Base-by-base conservation (phyloP, 2,113 vertebrate genomes). In the Oncorhynchus gorbuscha region DNA sequence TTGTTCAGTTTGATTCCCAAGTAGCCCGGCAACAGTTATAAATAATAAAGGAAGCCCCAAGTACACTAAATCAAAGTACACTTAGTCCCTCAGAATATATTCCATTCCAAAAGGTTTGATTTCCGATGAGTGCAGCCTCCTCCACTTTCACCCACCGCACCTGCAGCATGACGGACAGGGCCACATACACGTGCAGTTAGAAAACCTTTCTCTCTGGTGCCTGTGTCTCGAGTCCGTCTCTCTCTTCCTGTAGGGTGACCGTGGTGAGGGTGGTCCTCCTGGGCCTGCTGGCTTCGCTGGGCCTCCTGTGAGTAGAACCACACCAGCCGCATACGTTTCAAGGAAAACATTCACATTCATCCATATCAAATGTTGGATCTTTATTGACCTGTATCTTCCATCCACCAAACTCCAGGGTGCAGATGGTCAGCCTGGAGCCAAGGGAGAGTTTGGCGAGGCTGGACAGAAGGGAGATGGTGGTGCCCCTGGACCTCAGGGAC, bases 241-340 rank as follows among this genome's bases (percentile, higher is more conserved):
- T 79, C 58, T 74, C 68, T 11, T 68, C 62, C 65, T 65, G 45
- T 79, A 99, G 98, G 98, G 98, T 62, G 98, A 98, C 76, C 97
- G 97, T 16, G 98, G 98, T 67, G 98, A 99, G 89, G 83, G 87
- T 16, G 98, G 98, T 66, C 95, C 97, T 80, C 94, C 97, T 4
- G 98, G 98, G 45, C 97, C 97, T 89, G 97, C 97, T 93, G 98
- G 97, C 76, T 99, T 99, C 62, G 97, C 98, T 90, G 98, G 98
- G 88, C 97, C 98, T 84, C 98, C 97, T 69, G 98, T 99, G 78
- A 97, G 97, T 97, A 87, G 73, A 84, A 39, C 64, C 58, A 66
- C 58, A 67, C 14, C 32, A 35, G 68, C 48, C 49, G 0, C 3
- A 67, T 64, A 16, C 49, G 1, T 45, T 79, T 1, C 39, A 1